Evolutionary conservation across 2,888 invertebrate species (phyloP), one percentile per base, ranked within the genome.

Genomic region (Hipparchia sbordonii): DNA sequence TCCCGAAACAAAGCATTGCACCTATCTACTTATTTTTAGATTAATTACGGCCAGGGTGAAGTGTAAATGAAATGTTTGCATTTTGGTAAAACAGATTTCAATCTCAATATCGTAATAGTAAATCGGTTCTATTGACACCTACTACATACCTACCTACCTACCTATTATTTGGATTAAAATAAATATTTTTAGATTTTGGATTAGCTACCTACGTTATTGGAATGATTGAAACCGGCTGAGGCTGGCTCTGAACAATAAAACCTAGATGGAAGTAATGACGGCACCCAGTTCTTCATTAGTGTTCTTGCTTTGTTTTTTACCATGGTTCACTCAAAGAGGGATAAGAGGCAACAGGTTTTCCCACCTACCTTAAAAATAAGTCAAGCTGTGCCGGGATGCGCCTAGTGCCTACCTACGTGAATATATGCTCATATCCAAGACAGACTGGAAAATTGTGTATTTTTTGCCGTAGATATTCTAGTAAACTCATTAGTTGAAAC

Each of bases 381-480:
- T 67, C 67, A 67, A 48, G 71, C 71, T 70, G 62, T 67, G 71
- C 59, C 60, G 46, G 46, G 51, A 12, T 63, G 13, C 60, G 51
- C 45, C 23, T 56, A 61, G 13, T n/a, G 56, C 13, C 39, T 39
- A 39, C 48, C 48, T 48, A 48, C 6, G 48, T 5, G 48, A 48
- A 7, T 46, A 6, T 46, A 46, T 48, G 48, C 48, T 39, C 1
- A 39, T 39, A 1, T 39, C 48, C 48, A 54, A 33, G 10, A 9
- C 10, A 61, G 10, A 39, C 39, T 12, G 65, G 65, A 65, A 33
- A 52, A 33, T 46, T 45, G 9, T 39, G n/a, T 48, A n/a, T 48
- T 60, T 56, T 56, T 45, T 61, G 57, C 13, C 52, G 23, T 0
- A 13, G 13, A 23, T 63, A 51, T 63, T 23, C 63, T 63, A 63